A percentile compares a stretch with the other conserved stretches of the same genome.
Conservation (phyloP, 2,797 vertebrate genomes). For the Myotis findleyi region DNA sequence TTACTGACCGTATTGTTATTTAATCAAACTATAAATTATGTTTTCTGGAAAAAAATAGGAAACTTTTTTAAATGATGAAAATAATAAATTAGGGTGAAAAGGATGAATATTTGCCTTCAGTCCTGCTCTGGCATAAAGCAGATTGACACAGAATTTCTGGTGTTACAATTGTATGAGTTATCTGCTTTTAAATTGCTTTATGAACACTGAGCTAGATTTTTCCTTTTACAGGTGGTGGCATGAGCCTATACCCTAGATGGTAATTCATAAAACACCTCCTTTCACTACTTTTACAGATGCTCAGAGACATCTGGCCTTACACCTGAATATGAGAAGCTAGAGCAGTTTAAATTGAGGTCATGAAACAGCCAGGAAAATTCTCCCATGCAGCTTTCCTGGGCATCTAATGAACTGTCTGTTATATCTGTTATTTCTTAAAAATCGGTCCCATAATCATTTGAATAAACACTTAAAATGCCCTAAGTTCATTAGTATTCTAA, state of each 20-base stretch:
- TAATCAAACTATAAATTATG: background rate
- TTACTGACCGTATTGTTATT: background rate
- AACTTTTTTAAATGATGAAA: background rate
- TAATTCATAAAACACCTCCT: background rate
- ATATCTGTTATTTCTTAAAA: slow-evolving; percentile 23
- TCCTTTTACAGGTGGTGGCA: background rate
- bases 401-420: background rate
- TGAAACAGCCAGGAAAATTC: background rate
- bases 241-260: background rate
- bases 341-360: background rate
- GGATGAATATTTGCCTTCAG: background rate
- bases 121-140: background rate
- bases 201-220: background rate
- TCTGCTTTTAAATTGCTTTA: slow-evolving; percentile 6
- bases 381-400: background rate
- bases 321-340: background rate
- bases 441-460: slow-evolving; percentile 18
- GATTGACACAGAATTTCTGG: background rate
- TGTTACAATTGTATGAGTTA: background rate
- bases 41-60: background rate
- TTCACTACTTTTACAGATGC: slow-evolving; percentile 10
- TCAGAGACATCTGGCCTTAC: background rate
- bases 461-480: slow-evolving; percentile 18
- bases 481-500: slow-evolving; percentile 34
- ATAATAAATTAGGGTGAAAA: background rate